Evolutionary conservation across 2,888 invertebrate genomes (phyloP).

Genomic region (Gortyna flavago): DNA sequence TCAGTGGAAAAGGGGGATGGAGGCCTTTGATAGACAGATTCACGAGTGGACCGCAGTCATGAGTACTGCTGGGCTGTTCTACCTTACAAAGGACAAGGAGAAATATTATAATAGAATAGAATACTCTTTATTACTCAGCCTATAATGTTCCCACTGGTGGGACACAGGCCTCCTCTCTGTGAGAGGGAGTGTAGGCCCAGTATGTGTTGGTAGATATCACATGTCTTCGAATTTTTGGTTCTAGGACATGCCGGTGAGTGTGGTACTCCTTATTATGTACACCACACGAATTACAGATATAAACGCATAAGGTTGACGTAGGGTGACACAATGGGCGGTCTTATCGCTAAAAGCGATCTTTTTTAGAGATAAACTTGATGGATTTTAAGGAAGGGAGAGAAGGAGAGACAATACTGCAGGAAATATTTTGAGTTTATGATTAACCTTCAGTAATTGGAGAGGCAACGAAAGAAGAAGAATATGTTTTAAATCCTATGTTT

Average conservation of each 20-base stretch:
- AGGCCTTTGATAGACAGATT: not conserved
- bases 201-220: not conserved
- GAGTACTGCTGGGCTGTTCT: not conserved
- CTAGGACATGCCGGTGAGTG: not conserved
- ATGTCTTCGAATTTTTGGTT: not conserved
- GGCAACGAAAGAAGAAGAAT: not conserved
- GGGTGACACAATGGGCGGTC: not conserved
- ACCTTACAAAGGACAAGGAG: not conserved
- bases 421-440: not conserved
- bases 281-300: not conserved
- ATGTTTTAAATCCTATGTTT: not conserved
- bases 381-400: not conserved
- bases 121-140: too few species aligned
- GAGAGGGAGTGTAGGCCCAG: not conserved
- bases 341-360: not conserved
- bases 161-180: not conserved
- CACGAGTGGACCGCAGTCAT: not conserved
- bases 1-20: not conserved
- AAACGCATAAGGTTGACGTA: not conserved
- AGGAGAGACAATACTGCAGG: not conserved
- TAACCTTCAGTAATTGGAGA: too few species aligned
- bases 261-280: not conserved
- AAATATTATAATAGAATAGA: not conserved
- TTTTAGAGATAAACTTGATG: not conserved
- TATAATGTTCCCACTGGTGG: not conserved